phyloP scores from a whole-genome alignment of 2,888 invertebrate species.

The Theretra japonica region DNA sequence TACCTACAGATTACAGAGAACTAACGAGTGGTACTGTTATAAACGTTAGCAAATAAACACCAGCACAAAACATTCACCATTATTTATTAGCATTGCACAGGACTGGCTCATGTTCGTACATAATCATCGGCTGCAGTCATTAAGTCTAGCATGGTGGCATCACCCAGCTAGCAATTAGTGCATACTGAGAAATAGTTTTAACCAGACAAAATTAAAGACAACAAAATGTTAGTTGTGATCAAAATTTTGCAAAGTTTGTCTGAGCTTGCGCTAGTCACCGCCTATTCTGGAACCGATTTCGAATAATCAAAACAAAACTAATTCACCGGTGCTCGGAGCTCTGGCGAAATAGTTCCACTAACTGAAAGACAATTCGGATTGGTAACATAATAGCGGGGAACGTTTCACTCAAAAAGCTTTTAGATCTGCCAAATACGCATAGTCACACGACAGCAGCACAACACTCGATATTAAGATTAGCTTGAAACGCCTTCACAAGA shows the following conservation, averaged over 20 bases:
- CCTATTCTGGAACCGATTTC: constrained; percentile 75
- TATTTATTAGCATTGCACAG: constrained; percentile 78
- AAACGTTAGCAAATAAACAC: constrained; percentile 56
- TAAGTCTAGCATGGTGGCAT: constrained; percentile 79
- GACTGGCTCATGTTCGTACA: constrained; percentile 74
- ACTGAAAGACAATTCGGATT: constrained; percentile 59
- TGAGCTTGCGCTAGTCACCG: constrained; percentile 69
- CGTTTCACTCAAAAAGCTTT: constrained; percentile 69
- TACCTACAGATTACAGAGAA: not conserved
- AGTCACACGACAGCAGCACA: constrained; percentile 72
- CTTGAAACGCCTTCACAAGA: constrained; percentile 69
- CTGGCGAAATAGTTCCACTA: constrained; percentile 30
- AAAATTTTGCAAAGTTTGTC: constrained; percentile 56
- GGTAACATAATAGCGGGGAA: constrained; percentile 73
- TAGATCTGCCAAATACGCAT: constrained; percentile 76
- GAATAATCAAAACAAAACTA: constrained; percentile 50
- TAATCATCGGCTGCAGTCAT: constrained; percentile 75
- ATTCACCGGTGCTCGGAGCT: constrained; percentile 18
- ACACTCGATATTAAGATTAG: constrained; percentile 63
- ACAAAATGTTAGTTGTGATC: constrained; percentile 55
- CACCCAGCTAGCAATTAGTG: constrained; percentile 80
- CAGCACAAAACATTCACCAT: constrained; percentile 77
- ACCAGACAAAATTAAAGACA: constrained; percentile 45
- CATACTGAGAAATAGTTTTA: constrained; percentile 61
- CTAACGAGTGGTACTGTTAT: constrained; percentile 24